Conservation (phyloP, 2,113 vertebrate species). For the Crotalus tigris region DNA sequence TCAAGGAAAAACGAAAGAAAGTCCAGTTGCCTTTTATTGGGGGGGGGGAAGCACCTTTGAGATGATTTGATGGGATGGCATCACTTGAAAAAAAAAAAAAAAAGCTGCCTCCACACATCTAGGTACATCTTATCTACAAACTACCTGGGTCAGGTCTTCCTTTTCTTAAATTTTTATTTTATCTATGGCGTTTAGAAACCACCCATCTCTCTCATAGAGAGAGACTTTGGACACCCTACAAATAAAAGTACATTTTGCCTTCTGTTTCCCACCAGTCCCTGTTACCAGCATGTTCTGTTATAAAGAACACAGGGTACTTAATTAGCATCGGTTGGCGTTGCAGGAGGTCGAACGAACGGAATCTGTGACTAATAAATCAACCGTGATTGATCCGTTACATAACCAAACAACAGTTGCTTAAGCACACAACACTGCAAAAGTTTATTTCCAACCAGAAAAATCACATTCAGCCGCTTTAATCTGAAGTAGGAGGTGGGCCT, state of each 20-base stretch:
- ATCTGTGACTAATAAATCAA: slow-evolving; percentile 14
- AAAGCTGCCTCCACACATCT: background rate
- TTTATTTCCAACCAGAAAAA: background rate
- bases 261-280: too few relatives aligned
- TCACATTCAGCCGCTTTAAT: background rate
- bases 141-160: background rate
- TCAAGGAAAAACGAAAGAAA: too few relatives aligned
- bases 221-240: too few relatives aligned
- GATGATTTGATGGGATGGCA: background rate
- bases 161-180: background rate
- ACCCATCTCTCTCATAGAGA: too few relatives aligned
- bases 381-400: slow-evolving; percentile 2
- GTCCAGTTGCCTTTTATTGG: too few relatives aligned
- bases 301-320: background rate
- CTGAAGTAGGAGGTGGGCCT: background rate
- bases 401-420: slow-evolving; percentile 2
- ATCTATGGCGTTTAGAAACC: too few relatives aligned
- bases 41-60: too few relatives aligned
- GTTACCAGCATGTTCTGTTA: background rate
- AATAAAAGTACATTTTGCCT: background rate
- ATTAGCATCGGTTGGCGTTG: background rate
- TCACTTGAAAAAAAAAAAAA: background rate
- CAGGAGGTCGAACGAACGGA: background rate
- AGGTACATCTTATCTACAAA: background rate
- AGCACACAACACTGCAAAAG: background rate